Evolutionary conservation across 2,797 vertebrate species (phyloP).

Genomic region (Acipenser transmontanus): DNA sequence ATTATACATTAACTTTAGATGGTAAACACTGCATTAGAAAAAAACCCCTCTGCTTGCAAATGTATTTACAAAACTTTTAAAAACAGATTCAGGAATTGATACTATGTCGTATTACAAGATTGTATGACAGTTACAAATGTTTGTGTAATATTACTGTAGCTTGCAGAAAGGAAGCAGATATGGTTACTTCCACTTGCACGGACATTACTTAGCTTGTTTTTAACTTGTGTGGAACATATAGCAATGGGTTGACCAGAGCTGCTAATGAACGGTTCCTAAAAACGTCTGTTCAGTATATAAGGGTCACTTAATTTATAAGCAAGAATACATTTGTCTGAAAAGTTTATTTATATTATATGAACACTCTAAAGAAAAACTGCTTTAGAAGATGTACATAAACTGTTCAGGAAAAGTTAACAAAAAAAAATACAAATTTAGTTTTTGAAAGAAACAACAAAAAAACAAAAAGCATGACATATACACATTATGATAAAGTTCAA

Average conservation of each 20-base stretch:
- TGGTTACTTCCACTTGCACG: conserved; percentile 37
- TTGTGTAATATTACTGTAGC: conserved; percentile 30
- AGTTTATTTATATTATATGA: too few species aligned
- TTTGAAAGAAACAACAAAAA: conserved; percentile 24
- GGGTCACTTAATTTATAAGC: conserved; percentile 5
- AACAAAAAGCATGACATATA: conserved; percentile 58
- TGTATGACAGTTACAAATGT: too few species aligned
- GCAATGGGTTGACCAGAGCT: too few species aligned
- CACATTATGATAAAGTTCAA: conserved; percentile 67
- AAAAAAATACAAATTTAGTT: too few species aligned
- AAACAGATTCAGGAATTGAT: too few species aligned
- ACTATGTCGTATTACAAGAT: too few species aligned
- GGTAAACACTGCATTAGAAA: conserved; percentile 19
- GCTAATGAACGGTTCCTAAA: not conserved
- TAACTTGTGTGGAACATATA: too few species aligned
- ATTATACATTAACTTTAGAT: conserved; percentile 59
- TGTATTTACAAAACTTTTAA: not conserved
- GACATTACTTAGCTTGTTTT: conserved; percentile 32
- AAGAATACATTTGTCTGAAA: too few species aligned
- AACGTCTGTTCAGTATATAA: conserved; percentile 21
- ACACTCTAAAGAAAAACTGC: too few species aligned
- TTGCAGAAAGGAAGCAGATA: conserved; percentile 45
- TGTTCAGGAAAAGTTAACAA: too few species aligned
- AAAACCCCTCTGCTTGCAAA: too few species aligned
- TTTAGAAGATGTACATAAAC: too few species aligned